phyloP scores from a whole-genome alignment of 2,888 invertebrate genomes.

The Griposia aprilina region DNA sequence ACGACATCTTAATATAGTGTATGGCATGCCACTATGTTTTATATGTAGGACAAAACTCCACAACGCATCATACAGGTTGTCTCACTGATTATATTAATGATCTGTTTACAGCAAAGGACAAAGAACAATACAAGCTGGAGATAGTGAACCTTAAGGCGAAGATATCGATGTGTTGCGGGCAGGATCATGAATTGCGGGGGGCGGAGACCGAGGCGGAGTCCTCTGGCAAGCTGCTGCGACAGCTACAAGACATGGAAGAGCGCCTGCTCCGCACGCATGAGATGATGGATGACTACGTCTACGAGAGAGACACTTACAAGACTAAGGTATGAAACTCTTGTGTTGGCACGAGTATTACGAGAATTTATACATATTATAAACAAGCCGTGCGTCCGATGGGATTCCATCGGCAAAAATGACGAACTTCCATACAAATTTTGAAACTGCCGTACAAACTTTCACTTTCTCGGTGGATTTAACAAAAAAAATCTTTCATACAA shows the following conservation, averaged over 20 bases:
- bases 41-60: neutral
- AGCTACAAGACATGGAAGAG: conserved; percentile 89
- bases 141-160: conserved; percentile 82
- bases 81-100: neutral
- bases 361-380: too few relatives aligned
- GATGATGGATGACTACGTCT: conserved; percentile 88
- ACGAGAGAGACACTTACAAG: conserved; percentile 87
- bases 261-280: conserved; percentile 87
- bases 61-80: neutral
- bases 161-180: conserved; percentile 82
- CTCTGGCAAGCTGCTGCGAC: conserved; percentile 77
- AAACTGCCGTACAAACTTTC: too few relatives aligned
- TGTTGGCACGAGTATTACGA: neutral
- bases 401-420: too few relatives aligned
- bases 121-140: conserved; percentile 84
- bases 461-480: too few relatives aligned
- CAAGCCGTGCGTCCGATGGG: too few relatives aligned
- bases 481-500: too few relatives aligned
- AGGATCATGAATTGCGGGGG: conserved; percentile 71
- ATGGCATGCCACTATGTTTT: too few relatives aligned
- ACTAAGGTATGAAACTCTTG: conserved; percentile 80
- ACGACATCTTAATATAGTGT: too few relatives aligned
- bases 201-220: conserved; percentile 70
- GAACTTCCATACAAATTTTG: too few relatives aligned
- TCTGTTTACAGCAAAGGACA: conserved; percentile 81